Conservation (phyloP, 2,113 vertebrate genomes). For the Otis tarda region DNA sequence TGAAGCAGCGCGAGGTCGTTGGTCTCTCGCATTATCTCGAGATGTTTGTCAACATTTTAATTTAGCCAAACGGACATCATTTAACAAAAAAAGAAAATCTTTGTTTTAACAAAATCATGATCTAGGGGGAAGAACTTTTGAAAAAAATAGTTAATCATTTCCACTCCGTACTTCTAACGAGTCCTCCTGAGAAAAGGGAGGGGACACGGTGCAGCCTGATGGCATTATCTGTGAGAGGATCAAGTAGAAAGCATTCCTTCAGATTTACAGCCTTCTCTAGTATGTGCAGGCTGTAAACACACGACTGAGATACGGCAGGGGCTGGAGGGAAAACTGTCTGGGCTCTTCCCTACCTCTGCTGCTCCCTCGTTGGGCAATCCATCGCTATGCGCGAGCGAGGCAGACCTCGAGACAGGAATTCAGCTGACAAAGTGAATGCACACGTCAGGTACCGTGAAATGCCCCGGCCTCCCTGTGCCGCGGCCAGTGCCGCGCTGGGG, state of each 20-base stretch:
- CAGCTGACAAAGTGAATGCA: background rate
- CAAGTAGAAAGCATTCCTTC: background rate
- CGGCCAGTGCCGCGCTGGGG: background rate
- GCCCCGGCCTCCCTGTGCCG: background rate
- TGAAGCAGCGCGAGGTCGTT: background rate
- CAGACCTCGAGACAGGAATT: background rate
- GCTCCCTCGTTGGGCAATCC: background rate
- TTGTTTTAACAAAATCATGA: background rate
- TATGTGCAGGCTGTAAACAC: background rate
- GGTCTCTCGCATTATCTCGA: background rate
- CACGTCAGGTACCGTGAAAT: background rate
- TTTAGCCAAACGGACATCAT: background rate
- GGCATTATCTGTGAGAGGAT: background rate
- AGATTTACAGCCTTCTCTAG: background rate
- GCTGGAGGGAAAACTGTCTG: background rate
- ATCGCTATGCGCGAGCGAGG: background rate
- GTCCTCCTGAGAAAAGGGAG: background rate
- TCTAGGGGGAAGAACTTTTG: background rate
- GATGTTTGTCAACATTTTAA: background rate
- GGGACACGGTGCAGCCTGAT: accelerated
- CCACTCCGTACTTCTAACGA: background rate
- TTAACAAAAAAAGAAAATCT: background rate
- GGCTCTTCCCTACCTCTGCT: background rate
- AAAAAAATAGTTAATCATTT: background rate
- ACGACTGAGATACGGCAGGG: accelerated